These are phyloP conservation scores for Cyprinodon brontotheroides DNA, from an alignment of 2,113 vertebrate species.

Conservation along the genomic window DNA sequence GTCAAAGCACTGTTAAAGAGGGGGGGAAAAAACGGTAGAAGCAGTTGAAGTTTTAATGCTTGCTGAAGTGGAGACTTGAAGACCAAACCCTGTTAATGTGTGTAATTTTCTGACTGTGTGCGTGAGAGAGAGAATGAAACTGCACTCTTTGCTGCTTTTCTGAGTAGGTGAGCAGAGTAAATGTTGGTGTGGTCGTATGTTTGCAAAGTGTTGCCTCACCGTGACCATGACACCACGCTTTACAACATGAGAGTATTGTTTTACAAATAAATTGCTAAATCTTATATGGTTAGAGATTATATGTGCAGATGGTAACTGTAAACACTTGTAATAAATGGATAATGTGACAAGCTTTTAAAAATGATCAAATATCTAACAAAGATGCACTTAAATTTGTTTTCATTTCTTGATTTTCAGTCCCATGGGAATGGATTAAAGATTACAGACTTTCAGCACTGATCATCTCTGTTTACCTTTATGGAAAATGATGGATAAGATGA, in stretches of 20 bases:
- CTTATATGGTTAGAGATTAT: conserved; percentile 24
- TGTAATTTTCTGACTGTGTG: conserved; percentile 38
- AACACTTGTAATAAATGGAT: conserved; percentile 20
- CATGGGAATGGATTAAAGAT: conserved; percentile 18
- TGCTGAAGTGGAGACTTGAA: conserved; percentile 60
- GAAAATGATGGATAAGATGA: conserved; percentile 36
- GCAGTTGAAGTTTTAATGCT: conserved; percentile 25
- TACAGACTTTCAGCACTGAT: conserved; percentile 45
- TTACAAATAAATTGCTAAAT: conserved; percentile 2
- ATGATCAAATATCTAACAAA: conserved; percentile 28
- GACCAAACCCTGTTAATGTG: conserved; percentile 66
- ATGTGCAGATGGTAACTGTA: conserved; percentile 1
- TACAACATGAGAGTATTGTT: conserved; percentile 31
- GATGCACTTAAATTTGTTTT: conserved; percentile 55
- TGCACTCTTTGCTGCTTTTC: conserved; percentile 28
- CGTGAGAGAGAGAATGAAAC: conserved; percentile 27
- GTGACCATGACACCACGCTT: conserved; percentile 40
- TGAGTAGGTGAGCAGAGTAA: conserved; percentile 20
- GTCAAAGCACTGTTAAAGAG: conserved; percentile 21
- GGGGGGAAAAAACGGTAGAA: conserved; percentile 25
- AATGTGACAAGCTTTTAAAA: conserved; percentile 23
- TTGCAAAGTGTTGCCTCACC: conserved; percentile 30
- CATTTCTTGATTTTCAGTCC: conserved; percentile 13
- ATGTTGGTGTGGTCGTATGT: conserved; percentile 31
- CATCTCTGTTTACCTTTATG: conserved; percentile 41